Evolutionary conservation across 2,888 invertebrate species (phyloP).

Genomic region (Melanophora roralis): DNA sequence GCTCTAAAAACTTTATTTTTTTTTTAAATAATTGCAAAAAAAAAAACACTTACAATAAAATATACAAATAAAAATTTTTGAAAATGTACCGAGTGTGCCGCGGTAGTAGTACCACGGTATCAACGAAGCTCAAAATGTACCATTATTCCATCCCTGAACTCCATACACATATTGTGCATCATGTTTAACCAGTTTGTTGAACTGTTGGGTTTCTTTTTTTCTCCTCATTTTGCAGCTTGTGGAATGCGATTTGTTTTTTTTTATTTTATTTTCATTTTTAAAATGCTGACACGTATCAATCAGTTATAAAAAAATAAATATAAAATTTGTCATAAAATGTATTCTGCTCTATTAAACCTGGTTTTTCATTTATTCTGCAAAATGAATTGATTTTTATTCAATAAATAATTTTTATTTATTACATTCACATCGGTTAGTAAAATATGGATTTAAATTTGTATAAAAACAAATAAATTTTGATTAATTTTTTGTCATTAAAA

Average conservation of each 20-base stretch:
- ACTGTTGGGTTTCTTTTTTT: slow-evolving; percentile 5
- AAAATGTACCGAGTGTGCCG: too few species aligned
- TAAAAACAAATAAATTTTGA: too few species aligned
- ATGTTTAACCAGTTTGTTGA: slow-evolving; percentile 27
- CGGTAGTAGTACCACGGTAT: too few species aligned
- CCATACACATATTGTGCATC: slow-evolving; percentile 13
- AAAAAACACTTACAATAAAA: too few species aligned
- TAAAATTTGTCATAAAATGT: slow-evolving; percentile 3
- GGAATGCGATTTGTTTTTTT: not conserved
- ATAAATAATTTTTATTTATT: not conserved
- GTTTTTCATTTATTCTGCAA: not conserved
- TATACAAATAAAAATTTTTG: too few species aligned
- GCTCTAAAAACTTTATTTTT: too few species aligned
- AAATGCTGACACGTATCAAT: slow-evolving; percentile 19
- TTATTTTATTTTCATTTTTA: too few species aligned
- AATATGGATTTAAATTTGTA: too few species aligned
- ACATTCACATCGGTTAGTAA: not conserved
- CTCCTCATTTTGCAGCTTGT: not conserved
- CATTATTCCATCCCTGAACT: too few species aligned
- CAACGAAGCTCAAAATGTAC: too few species aligned
- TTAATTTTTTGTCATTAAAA: too few species aligned
- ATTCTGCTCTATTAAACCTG: not conserved
- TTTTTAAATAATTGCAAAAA: too few species aligned
- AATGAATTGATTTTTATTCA: not conserved
- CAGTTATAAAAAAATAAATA: slow-evolving; percentile 8